Base-by-base conservation (phyloP, 1,140 invertebrate species). In the Drosophila melanica region DNA sequence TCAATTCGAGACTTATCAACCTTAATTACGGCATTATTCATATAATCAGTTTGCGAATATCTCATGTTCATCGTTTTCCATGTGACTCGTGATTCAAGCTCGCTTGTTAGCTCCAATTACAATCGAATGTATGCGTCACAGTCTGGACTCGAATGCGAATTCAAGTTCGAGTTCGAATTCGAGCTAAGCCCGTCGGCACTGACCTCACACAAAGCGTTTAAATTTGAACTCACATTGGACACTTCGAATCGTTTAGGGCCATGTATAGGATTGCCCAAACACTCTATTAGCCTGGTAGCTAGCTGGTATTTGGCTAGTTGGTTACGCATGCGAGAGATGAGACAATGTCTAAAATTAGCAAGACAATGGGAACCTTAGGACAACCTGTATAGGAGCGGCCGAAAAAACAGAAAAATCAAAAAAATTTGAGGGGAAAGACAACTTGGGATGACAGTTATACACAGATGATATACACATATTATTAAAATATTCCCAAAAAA, bases 331-430 rank as follows among this genome's bases (percentile, higher is more conserved):
- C 50, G 27, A 30, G 41, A 45, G 55, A 80, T 85, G 81, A 84
- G 66, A 87, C 75, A 86, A 81, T 86, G 27, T 78, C 64, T 72
- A 72, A 87, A 87, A 87, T 87, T 81, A 86, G 70, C 70, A 54
- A 63, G 58, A 63, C 58, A 79, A 77, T 77, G 67, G 64, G 14
- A 14, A 33, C 30, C 18, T 33, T 63, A 59, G 64, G 48, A 48
- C 48, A 86, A 85, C 78, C 66, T 68, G 81, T 86, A 81, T 70
- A 27, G 54, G 35, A 65, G 47, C 44, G 50, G 47, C 18, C 50
- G 16, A 16, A 75, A 47, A 64, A 11, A 66, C 42, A 59, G 63
- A 35, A 10, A 14, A n/a, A 41, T 23, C 11, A n/a, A 30, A 27
- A 5, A 41, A 5, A 50, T 14, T 50, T 27, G 4, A 11, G 47